Evolutionary conservation across 2,113 vertebrate species (phyloP), one percentile per base, ranked within the genome.

Genomic region (Benitochromis conjunctus): DNA sequence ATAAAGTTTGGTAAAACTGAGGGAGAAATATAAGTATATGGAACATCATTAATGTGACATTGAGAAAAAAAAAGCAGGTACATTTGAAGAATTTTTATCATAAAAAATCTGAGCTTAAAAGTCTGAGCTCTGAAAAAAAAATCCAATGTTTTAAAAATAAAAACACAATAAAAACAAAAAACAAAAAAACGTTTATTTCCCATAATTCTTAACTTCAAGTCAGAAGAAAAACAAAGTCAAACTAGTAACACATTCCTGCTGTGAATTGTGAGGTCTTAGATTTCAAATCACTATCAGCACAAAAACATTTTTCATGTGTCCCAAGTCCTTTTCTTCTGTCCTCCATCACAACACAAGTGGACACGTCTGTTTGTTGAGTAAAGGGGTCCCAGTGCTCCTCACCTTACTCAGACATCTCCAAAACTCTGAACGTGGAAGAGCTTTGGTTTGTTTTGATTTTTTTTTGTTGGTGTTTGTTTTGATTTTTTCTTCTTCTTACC

Each of bases 161-260:
- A 66, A 24, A 13, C 5, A 14, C 6, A 5, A 7, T 3, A 0
- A 9, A n/a, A n/a, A n/a, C n/a, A n/a, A n/a, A n/a, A n/a, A n/a
- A n/a, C n/a, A n/a, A n/a, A 46, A 38, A 71, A 71, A 0, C 2
- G 29, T 48, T 29, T 26, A 3, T 19, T 14, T 19, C 14, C 14
- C 66, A 48, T 19, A 7, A 48, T 29, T 74, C 9, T 29, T 24
- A 74, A 74, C 41, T 74, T 48, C 29, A 29, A 71, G 5, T 71
- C 66, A 71, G 66, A 43, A 58, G 1, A 31, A 58, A 58, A 43
- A 24, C 36, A 69, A 71, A 26, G 14, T 71, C 21, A 71, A 71
- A 48, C 43, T 74, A 18, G 3, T 26, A 48, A 71, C 21, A 74
- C 21, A 71, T 71, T 48, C 66, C 41, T 74, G 9, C 43, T 74